These are phyloP conservation scores for Carpatolechia fugitivella DNA, from an alignment of 2,888 invertebrate genomes.

Conservation along the genomic window DNA sequence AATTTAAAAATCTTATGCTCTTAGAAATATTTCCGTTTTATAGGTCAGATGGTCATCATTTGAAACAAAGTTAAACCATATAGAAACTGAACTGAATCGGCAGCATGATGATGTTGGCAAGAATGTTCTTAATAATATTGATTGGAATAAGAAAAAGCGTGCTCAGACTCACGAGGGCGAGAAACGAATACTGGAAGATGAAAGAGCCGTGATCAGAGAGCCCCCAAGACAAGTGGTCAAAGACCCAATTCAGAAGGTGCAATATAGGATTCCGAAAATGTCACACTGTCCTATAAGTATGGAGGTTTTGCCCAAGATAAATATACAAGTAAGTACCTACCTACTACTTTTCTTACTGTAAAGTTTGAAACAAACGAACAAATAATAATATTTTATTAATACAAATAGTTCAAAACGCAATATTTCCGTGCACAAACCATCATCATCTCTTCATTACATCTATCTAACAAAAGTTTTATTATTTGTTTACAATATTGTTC, in stretches of 20 bases:
- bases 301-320: slow-evolving; percentile 80
- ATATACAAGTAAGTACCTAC: slow-evolving; percentile 77
- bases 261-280: slow-evolving; percentile 32
- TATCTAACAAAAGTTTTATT: no score
- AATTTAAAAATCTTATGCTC: no score
- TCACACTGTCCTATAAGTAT: slow-evolving; percentile 77
- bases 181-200: background rate
- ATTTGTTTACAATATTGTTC: no score
- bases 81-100: slow-evolving; percentile 83
- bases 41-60: slow-evolving; percentile 85
- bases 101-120: slow-evolving; percentile 84
- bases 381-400: no score
- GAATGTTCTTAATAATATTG: slow-evolving; percentile 71
- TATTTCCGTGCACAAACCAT: no score
- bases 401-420: no score
- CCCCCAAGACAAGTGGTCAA: slow-evolving; percentile 41
- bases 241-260: background rate
- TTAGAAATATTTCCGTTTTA: background rate
- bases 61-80: slow-evolving; percentile 82
- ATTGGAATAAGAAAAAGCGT: slow-evolving; percentile 38
- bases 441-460: no score
- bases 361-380: no score
- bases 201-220: slow-evolving; percentile 58
- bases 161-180: slow-evolving; percentile 30
- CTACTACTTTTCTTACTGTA: no score